Conservation (phyloP, 2,113 vertebrate genomes). For the Nipponia nippon region DNA sequence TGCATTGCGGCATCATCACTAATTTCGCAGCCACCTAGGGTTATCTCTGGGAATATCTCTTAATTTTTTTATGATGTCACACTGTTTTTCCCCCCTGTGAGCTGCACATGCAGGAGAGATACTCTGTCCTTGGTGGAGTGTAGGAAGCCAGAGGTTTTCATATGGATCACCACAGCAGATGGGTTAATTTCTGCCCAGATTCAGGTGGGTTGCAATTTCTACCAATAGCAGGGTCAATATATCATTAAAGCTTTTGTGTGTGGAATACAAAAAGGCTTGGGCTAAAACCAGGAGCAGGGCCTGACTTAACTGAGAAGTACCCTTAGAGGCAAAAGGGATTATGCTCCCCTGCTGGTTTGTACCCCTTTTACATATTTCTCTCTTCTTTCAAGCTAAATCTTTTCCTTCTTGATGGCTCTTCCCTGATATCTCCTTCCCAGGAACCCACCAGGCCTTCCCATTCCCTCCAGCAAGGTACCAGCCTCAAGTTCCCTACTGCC, state of each 20-base stretch:
- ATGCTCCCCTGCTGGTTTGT: background rate
- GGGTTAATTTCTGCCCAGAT: background rate
- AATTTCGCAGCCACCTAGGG: background rate
- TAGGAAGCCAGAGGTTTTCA: background rate
- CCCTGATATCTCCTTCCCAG: background rate
- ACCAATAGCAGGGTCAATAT: background rate
- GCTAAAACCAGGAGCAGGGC: background rate
- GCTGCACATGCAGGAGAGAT: background rate
- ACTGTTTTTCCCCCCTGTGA: background rate
- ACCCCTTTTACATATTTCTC: background rate
- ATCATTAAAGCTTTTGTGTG: background rate
- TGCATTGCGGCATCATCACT: background rate
- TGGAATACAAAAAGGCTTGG: background rate
- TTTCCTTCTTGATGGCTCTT: background rate
- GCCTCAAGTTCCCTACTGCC: background rate
- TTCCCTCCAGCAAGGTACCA: background rate
- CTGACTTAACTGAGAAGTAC: background rate
- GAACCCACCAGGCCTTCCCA: background rate
- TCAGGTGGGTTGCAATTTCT: background rate
- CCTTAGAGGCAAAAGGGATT: background rate
- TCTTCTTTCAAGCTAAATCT: background rate
- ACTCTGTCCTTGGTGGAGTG: background rate
- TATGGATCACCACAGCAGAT: background rate
- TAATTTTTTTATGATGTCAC: background rate
- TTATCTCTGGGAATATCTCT: background rate